Percentiles rank a stretch among this genome's conserved stretches.
Evolutionary conservation across 2,888 invertebrate genomes (phyloP).

Genomic region (Chaetogeoica ovagalla): DNA sequence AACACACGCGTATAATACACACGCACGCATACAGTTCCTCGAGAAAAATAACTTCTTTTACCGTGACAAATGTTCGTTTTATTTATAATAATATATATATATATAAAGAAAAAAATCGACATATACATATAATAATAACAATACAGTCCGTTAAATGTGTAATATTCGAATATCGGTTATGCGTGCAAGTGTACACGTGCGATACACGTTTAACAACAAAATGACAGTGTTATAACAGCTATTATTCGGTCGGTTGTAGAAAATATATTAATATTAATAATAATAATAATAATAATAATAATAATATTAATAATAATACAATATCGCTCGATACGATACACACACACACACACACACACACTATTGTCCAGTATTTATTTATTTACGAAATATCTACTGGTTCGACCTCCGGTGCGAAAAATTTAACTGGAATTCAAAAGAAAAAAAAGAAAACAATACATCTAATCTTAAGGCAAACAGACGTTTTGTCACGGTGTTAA

Average conservation of each 20-base stretch:
- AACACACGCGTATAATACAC: background rate
- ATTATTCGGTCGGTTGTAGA: too few species aligned
- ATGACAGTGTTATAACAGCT: too few species aligned
- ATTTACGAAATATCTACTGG: slow-evolving; percentile 19
- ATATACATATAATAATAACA: background rate
- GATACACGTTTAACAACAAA: too few species aligned
- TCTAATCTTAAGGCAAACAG: slow-evolving; percentile 28
- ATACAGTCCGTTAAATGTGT: background rate
- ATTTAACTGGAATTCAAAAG: slow-evolving; percentile 18
- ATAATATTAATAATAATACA: too few species aligned
- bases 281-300: too few species aligned
- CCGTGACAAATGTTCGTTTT: slow-evolving; percentile 43
- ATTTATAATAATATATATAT: background rate
- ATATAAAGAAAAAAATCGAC: background rate
- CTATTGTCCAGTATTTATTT: slow-evolving; percentile 37
- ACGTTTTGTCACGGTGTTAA: slow-evolving; percentile 41
- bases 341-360: background rate
- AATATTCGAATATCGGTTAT: background rate
- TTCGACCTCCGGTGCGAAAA: slow-evolving; percentile 18
- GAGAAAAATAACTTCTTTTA: slow-evolving; percentile 21
- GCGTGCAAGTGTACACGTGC: too few species aligned
- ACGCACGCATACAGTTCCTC: background rate
- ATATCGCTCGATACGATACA: background rate
- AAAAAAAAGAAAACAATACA: slow-evolving; percentile 28
- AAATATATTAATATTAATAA: too few species aligned